phyloP scores from a whole-genome alignment of 2,888 invertebrate genomes.

The Lasioglossum leucozonium region DNA sequence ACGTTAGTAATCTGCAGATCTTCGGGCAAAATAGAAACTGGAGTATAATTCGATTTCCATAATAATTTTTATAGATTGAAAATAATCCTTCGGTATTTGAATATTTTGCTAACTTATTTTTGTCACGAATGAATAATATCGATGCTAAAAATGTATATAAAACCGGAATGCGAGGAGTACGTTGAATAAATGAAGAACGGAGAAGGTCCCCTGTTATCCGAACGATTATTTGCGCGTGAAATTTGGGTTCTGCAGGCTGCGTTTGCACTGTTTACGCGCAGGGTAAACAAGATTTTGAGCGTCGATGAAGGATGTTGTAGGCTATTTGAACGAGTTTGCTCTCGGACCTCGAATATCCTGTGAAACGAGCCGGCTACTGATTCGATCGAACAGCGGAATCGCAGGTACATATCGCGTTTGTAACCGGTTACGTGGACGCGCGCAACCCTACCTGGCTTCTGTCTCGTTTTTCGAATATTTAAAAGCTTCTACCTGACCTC shows the following conservation, averaged over 20 bases:
- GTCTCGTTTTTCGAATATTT: constrained; percentile 61
- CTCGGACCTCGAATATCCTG: constrained; percentile 75
- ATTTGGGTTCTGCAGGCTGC: not conserved
- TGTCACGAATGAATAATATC: not conserved
- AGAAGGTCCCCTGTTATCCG: not conserved
- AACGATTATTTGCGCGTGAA: not conserved
- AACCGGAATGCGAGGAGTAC: not conserved
- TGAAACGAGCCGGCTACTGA: constrained; percentile 77
- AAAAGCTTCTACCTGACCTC: constrained; percentile 64
- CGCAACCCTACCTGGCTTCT: constrained; percentile 66
- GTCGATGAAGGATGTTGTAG: constrained; percentile 37
- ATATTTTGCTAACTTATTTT: not conserved
- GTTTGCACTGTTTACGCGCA: constrained; percentile 5
- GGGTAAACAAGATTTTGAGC: constrained; percentile 54
- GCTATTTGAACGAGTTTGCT: constrained; percentile 71
- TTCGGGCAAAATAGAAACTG: not conserved
- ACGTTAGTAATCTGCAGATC: not conserved
- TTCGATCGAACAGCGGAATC: constrained; percentile 78
- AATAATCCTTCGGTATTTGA: not conserved
- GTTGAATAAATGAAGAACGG: not conserved
- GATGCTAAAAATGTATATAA: not conserved
- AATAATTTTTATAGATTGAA: not conserved
- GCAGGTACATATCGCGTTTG: constrained; percentile 68
- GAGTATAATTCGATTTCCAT: not conserved
- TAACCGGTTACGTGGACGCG: constrained; percentile 65